A percentile compares a stretch with the other conserved stretches of the same genome.
These are phyloP conservation scores for Hypotaenidia philippensis DNA, from an alignment of 2,797 vertebrate species.

Conservation along the genomic window DNA sequence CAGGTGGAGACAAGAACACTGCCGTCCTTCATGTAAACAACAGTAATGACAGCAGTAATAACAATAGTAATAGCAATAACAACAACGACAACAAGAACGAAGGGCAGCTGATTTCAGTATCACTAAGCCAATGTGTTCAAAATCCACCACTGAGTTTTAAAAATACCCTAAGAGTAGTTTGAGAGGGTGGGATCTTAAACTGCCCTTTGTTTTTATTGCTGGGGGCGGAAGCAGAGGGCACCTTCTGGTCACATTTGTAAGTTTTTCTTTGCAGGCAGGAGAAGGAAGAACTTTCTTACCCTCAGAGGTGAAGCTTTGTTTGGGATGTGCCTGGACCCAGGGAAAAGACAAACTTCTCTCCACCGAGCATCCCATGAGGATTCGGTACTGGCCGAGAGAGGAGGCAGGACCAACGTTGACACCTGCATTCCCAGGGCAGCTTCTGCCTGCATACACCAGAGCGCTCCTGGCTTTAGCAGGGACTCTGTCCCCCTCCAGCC, in stretches of 20 bases:
- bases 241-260: background rate
- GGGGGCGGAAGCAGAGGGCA: background rate
- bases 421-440: rapidly evolving
- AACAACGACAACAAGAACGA: rapidly evolving
- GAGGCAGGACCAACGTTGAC: rapidly evolving
- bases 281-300: background rate
- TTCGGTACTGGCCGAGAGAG: rapidly evolving
- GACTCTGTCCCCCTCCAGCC: background rate
- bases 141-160: background rate
- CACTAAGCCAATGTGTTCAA: background rate
- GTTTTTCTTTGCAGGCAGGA: background rate
- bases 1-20: constrained; percentile 43
- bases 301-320: background rate
- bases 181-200: background rate
- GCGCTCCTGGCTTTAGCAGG: background rate
- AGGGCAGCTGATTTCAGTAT: background rate
- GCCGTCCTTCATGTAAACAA: background rate
- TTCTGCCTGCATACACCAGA: rapidly evolving
- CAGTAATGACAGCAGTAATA: background rate
- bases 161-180: background rate
- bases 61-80: background rate
- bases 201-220: background rate
- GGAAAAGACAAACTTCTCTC: background rate
- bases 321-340: no score
- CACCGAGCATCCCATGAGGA: rapidly evolving